A percentile compares a stretch with the other conserved stretches of the same genome.
phyloP scores from a whole-genome alignment of 92 coral and sea anemone species.

The Micromussa lordhowensis region DNA sequence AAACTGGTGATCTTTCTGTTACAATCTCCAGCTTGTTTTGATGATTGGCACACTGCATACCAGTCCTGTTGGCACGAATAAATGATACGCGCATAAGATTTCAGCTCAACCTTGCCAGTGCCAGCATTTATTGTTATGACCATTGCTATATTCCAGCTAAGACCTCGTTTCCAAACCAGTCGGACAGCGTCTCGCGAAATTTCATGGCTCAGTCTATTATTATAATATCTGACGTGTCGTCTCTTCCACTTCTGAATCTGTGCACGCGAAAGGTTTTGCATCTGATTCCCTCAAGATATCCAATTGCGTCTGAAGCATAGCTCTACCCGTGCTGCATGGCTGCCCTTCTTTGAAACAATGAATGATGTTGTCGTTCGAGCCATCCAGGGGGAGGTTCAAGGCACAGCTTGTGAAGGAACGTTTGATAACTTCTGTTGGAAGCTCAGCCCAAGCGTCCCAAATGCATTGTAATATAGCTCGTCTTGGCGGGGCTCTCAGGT shows the following conservation, averaged over 20 bases:
- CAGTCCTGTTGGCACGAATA: constrained; percentile 44
- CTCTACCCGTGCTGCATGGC: constrained; percentile 44
- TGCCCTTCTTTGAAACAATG: constrained; percentile 48
- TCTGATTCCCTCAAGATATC: constrained; percentile 39
- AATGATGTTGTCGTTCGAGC: constrained; percentile 27
- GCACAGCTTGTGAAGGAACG: too few relatives aligned
- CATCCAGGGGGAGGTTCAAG: constrained; percentile 21
- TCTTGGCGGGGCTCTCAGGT: constrained; percentile 34
- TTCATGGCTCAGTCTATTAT: constrained; percentile 71
- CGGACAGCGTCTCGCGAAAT: constrained; percentile 7
- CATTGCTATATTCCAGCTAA: neutral
- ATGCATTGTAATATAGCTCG: constrained; percentile 39
- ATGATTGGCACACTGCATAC: constrained; percentile 37
- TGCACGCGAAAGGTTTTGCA: constrained; percentile 36
- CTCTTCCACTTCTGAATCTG: constrained; percentile 40
- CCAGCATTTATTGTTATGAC: neutral
- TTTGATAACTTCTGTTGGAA: constrained; percentile 38
- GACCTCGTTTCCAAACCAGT: neutral
- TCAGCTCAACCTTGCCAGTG: constrained; percentile 27
- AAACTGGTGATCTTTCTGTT: neutral
- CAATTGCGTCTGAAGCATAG: constrained; percentile 34
- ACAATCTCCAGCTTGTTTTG: neutral
- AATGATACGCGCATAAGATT: constrained; percentile 38
- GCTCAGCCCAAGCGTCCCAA: constrained; percentile 43
- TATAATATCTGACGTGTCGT: constrained; percentile 36